Evolutionary conservation across 1,140 invertebrate genomes (phyloP).

Genomic region (Whitmania pigra): DNA sequence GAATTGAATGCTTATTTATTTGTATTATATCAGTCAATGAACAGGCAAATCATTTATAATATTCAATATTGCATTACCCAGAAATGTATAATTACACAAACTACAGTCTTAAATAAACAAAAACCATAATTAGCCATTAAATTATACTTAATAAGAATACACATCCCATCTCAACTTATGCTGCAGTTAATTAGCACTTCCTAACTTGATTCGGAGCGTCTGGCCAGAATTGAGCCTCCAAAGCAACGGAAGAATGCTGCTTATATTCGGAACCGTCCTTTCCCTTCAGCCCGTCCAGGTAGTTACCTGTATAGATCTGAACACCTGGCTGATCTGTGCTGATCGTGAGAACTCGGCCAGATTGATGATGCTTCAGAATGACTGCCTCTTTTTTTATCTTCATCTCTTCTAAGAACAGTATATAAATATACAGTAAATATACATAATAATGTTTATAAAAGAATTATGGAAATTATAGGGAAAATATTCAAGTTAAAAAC

Average conservation of each 20-base stretch:
- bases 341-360: constrained; percentile 62
- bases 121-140: too few species aligned
- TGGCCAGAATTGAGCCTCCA: constrained; percentile 84
- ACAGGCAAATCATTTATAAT: too few species aligned
- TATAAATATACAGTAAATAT: constrained; percentile 7
- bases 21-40: too few species aligned
- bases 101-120: too few species aligned
- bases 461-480: too few species aligned
- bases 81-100: too few species aligned
- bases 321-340: constrained; percentile 64
- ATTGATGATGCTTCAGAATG: constrained; percentile 53
- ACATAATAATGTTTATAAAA: constrained; percentile 17
- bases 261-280: constrained; percentile 58
- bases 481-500: too few species aligned
- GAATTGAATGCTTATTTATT: too few species aligned
- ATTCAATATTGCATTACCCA: too few species aligned
- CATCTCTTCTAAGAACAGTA: neutral
- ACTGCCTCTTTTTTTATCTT: constrained; percentile 10
- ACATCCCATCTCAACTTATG: neutral
- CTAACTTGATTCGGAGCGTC: constrained; percentile 69
- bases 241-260: constrained; percentile 67
- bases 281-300: constrained; percentile 52
- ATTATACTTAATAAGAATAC: too few species aligned
- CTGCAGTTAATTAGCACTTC: neutral
- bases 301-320: constrained; percentile 74